phyloP scores from a whole-genome alignment of 1,140 invertebrate genomes.

The Elymnias hypermnestra region DNA sequence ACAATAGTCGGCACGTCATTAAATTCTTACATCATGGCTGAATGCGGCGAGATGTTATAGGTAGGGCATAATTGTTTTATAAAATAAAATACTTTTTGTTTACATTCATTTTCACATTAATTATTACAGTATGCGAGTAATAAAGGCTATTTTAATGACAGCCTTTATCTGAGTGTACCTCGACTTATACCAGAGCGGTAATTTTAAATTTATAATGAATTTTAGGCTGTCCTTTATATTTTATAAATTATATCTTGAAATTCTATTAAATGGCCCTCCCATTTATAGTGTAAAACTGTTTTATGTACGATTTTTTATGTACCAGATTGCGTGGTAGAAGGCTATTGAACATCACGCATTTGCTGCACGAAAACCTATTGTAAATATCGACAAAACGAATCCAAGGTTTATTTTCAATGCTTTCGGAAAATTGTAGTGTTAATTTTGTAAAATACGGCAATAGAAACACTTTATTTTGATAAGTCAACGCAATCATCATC shows the following conservation, averaged over 20 bases:
- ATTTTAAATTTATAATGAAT: too few species aligned
- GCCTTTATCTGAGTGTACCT: too few species aligned
- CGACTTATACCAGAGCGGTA: too few species aligned
- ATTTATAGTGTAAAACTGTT: neutral
- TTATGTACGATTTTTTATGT: neutral
- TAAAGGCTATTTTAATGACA: too few species aligned
- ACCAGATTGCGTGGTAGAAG: neutral
- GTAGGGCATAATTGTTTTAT: neutral
- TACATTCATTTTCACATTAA: too few species aligned
- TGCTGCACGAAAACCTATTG: neutral
- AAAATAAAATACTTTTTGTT: neutral
- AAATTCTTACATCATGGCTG: neutral
- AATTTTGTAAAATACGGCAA: neutral
- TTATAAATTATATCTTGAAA: too few species aligned
- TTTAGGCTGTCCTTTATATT: too few species aligned
- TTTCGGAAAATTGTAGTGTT: neutral
- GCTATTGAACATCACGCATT: neutral
- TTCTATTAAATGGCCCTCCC: too few species aligned
- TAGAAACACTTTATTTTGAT: too few species aligned
- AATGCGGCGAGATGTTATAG: neutral
- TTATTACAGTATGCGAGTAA: too few species aligned
- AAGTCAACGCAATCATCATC: too few species aligned
- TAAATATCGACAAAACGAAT: neutral
- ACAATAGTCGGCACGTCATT: neutral
- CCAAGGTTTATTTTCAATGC: neutral